Evolutionary conservation across 2,888 invertebrate genomes (phyloP), one percentile per base, ranked within the genome.

Genomic region (Taenaris catops): DNA sequence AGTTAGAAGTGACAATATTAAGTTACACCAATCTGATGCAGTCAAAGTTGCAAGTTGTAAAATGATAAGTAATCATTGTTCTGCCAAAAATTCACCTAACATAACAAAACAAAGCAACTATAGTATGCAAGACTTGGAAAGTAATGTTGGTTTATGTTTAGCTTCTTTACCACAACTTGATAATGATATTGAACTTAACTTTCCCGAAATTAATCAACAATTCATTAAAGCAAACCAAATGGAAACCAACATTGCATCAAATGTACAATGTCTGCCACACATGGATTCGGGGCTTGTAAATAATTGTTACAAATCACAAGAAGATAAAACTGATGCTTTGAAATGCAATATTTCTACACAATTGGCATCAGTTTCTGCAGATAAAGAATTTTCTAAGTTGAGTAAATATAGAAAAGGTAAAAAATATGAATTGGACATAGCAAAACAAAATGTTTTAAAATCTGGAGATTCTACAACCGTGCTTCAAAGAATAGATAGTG

Each of bases 181-280:
- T 52, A 83, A 80, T 63, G 84, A 86, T 47, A 80, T 84, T 44
- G 86, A 86, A 53, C 64, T 86, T 27, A 80, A 68, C 53, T 84
- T 86, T 47, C 76, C 84, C 23, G 86, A 86, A 73, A 83, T 86
- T 5, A 86, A 86, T 49, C 84, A 86, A 60, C 86, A 86, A 48
- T 86, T 86, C 49, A 80, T 86, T 23, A 75, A 83, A 63, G 84
- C 78, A 23, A 84, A 83, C 55, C 81, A 78, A 64, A 59, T 52
- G 28, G 78, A 73, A 14, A 45, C 63, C 17, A 51, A 55, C 4
- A 43, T 54, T 27, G 40, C 46, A 36, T 37, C 56, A 16, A 31
- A 51, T 16, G 16, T 46, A 8, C 52, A 55, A 41, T 66, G 70
- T 48, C 55, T 69, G 33, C 58, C 66, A 8, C 25, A 53, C 2